Conservation (phyloP, 2,113 vertebrate genomes). For the Telmatochromis sp. region DNA sequence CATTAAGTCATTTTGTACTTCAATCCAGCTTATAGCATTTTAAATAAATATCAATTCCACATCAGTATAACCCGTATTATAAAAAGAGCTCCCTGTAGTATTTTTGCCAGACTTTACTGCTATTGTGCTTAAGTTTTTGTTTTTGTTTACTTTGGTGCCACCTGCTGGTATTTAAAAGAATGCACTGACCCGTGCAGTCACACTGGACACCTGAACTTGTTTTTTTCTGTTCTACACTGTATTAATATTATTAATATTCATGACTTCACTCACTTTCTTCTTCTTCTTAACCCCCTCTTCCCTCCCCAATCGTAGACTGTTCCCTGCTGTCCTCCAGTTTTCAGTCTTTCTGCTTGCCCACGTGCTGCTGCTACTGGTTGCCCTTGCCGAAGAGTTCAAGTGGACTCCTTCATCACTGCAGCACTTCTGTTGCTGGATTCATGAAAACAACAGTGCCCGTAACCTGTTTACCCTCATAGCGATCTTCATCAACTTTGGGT, state of each 20-base stretch:
- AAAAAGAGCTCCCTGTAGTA: not conserved
- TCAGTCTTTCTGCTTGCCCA: slow-evolving; percentile 83
- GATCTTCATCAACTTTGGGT: slow-evolving; percentile 86
- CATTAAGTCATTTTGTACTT: not conserved
- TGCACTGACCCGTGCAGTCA: not conserved
- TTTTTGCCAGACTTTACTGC: not conserved
- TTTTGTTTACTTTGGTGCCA: not conserved
- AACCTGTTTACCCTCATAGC: slow-evolving; percentile 89
- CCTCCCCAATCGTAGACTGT: slow-evolving; percentile 62
- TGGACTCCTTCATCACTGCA: slow-evolving; percentile 79
- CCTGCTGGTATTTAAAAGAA: not conserved
- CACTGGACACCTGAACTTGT: not conserved
- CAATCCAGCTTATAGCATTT: rapidly evolving
- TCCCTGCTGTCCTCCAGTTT: slow-evolving; percentile 82
- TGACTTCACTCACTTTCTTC: not conserved
- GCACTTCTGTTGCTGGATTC: slow-evolving; percentile 92
- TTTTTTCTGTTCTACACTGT: not conserved
- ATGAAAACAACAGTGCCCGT: slow-evolving; percentile 89
- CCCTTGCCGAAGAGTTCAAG: slow-evolving; percentile 90
- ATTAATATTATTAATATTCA: not conserved
- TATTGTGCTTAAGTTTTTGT: not conserved
- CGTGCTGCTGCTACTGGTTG: slow-evolving; percentile 81
- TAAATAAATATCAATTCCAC: not conserved
- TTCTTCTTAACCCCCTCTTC: not conserved
- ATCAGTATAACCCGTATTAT: not conserved